Conservation (phyloP, 2,888 invertebrate species). For the Sympetrum striolatum region DNA sequence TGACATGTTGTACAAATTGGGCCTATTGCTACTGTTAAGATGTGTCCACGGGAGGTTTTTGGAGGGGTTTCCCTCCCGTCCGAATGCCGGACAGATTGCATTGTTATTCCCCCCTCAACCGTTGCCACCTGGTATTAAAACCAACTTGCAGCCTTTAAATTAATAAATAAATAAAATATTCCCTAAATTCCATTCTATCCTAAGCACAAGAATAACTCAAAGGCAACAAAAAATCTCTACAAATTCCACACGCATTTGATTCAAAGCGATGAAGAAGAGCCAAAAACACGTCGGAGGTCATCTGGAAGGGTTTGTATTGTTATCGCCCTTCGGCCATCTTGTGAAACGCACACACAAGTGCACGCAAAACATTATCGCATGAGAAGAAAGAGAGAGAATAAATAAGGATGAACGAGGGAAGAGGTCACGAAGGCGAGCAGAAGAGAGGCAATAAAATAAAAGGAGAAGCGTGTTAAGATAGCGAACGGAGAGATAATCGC, state of each 20-base stretch:
- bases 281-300: no score
- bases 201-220: not conserved
- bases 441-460: not conserved
- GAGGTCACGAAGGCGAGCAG: conserved; percentile 19
- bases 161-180: no score
- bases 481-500: not conserved
- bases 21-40: no score
- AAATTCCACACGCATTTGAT: not conserved
- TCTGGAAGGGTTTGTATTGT: not conserved
- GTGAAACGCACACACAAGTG: not conserved
- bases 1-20: no score
- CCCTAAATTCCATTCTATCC: no score
- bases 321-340: conserved; percentile 16
- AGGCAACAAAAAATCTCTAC: not conserved
- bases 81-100: no score
- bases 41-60: no score
- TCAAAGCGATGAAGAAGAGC: no score
- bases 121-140: no score
- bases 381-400: not conserved
- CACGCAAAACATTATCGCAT: conserved; percentile 29
- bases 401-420: not conserved
- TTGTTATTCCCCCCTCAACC: no score
- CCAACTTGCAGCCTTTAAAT: no score
- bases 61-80: no score
- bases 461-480: not conserved